Percentiles rank a stretch among this genome's conserved stretches.
Conservation (phyloP, 2,113 vertebrate genomes). For the Gymnarchus niloticus region DNA sequence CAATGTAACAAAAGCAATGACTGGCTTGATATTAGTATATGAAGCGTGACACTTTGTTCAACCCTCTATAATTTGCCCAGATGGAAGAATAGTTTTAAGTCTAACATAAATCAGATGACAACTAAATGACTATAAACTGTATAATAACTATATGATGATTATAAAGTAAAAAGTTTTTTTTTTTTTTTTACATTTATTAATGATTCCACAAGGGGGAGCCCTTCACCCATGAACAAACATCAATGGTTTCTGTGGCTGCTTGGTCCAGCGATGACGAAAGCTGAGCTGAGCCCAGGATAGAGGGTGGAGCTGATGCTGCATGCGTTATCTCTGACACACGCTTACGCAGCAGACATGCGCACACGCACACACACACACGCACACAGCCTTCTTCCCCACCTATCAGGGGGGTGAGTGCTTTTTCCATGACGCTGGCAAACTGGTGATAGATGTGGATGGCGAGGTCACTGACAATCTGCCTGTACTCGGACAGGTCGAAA, state of each 20-base stretch:
- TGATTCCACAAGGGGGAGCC: background rate
- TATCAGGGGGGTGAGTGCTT: constrained; percentile 75
- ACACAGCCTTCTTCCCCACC: constrained; percentile 58
- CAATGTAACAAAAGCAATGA: background rate
- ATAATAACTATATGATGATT: too few species aligned
- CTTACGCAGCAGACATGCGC: background rate
- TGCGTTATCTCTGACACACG: background rate
- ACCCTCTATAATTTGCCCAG: background rate
- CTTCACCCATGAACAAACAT: background rate
- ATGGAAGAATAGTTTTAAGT: background rate
- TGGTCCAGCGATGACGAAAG: background rate
- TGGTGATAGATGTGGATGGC: constrained; percentile 89
- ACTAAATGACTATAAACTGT: background rate
- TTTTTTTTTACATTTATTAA: background rate
- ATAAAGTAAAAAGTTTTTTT: background rate
- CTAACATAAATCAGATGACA: background rate
- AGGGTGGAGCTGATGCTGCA: background rate
- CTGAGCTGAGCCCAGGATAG: background rate
- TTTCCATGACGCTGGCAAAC: constrained; percentile 80
- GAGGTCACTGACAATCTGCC: constrained; percentile 89
- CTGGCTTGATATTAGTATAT: background rate
- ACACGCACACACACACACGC: background rate
- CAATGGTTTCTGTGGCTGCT: background rate
- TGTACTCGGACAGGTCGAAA: constrained; percentile 91
- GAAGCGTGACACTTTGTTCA: background rate